Evolutionary conservation across 30 jellyfish, hydroid and myxozoan genomes (phyloP).

Genomic region (Turritopsis rubra): DNA sequence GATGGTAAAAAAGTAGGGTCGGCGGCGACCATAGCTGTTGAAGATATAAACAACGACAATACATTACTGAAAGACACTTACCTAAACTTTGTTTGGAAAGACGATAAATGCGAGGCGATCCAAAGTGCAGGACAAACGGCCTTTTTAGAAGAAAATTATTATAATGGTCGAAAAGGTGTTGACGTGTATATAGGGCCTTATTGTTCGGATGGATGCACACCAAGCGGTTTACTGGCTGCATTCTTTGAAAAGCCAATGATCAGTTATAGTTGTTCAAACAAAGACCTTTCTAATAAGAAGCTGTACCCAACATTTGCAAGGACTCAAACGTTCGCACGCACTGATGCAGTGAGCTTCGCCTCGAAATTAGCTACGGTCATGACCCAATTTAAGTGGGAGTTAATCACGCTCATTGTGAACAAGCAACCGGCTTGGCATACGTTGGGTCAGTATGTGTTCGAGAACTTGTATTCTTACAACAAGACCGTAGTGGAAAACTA

Average conservation of each 20-base stretch:
- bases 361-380: conserved; percentile 36
- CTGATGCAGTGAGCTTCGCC: conserved; percentile 32
- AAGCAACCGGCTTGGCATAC: conserved; percentile 24
- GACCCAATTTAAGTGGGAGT: conserved; percentile 54
- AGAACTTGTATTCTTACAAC: neutral
- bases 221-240: conserved; percentile 42
- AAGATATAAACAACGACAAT: conserved; percentile 27
- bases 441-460: conserved; percentile 4
- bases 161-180: conserved; percentile 30
- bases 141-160: neutral
- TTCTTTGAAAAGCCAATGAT: conserved; percentile 62
- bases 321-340: conserved; percentile 74
- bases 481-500: conserved; percentile 4
- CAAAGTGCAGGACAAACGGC: conserved; percentile 33
- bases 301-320: conserved; percentile 81
- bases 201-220: conserved; percentile 43
- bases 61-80: conserved; percentile 11
- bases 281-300: conserved; percentile 43
- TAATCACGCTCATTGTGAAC: conserved; percentile 51
- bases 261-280: conserved; percentile 68
- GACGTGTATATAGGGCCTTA: conserved; percentile 45
- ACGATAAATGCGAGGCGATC: conserved; percentile 23
- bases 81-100: conserved; percentile 16
- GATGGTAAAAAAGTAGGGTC: conserved; percentile 55
- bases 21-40: conserved; percentile 38